These are phyloP conservation scores for Drosophila asahinai DNA, from an alignment of 1,140 invertebrate species.

Conservation along the genomic window DNA sequence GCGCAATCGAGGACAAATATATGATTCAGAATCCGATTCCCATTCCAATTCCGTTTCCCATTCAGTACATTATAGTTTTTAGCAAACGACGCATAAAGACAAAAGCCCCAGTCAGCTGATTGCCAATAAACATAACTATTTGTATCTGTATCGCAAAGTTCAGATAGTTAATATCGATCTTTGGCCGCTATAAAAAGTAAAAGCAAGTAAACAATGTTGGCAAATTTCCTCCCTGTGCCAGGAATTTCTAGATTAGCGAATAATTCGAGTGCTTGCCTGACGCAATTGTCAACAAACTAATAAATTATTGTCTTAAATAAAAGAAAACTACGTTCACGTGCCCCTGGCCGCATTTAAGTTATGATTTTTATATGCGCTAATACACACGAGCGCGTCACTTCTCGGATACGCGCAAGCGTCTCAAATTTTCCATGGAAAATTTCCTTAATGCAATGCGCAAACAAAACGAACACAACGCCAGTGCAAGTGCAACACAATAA, in stretches of 20 bases:
- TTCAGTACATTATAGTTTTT: conserved; percentile 13
- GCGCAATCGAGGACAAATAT: conserved; percentile 53
- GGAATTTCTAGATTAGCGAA: conserved; percentile 33
- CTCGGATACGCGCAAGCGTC: conserved; percentile 25
- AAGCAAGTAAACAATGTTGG: conserved; percentile 25
- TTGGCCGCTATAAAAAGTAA: conserved; percentile 36
- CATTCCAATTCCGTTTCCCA: not conserved
- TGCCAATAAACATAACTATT: conserved; percentile 9
- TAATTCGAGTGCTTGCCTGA: conserved; percentile 2
- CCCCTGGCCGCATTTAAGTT: conserved; percentile 29
- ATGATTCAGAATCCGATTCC: conserved; percentile 18
- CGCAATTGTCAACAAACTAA: conserved; percentile 43
- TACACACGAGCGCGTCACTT: conserved; percentile 10
- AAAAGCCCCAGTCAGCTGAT: not conserved
- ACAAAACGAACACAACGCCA: conserved; percentile 12
- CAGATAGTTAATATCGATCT: conserved; percentile 50
- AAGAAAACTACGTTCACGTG: conserved; percentile 21
- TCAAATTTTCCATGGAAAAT: conserved; percentile 67
- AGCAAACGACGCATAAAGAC: conserved; percentile 13
- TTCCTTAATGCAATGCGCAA: conserved; percentile 43
- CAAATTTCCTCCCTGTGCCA: not conserved
- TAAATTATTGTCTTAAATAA: conserved; percentile 31
- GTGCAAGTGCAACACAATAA: conserved; percentile 24
- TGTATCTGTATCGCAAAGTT: conserved; percentile 18
- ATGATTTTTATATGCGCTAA: conserved; percentile 16